A percentile compares a stretch with the other conserved stretches of the same genome.
These are phyloP conservation scores for Chelon labrosus DNA, from an alignment of 2,797 vertebrate genomes.

Conservation along the genomic window DNA sequence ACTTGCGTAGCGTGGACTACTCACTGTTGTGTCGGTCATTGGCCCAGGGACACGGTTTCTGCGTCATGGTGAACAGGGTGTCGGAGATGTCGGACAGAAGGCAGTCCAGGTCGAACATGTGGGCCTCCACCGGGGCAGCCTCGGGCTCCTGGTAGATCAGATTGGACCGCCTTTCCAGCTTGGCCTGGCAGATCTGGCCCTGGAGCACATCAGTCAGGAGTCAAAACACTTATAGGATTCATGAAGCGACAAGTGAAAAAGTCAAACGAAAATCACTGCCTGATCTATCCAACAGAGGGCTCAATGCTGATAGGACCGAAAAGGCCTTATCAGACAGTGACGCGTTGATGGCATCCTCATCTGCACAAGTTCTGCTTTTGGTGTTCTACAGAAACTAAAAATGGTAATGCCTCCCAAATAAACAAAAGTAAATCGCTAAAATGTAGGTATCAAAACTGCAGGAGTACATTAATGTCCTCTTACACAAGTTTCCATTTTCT, in stretches of 20 bases:
- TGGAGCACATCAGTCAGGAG: conserved; percentile 62
- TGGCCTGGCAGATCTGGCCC: conserved; percentile 81
- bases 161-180: conserved; percentile 90
- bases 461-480: not conserved
- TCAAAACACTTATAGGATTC: conserved; percentile 13
- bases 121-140: conserved; percentile 86
- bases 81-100: conserved; percentile 97
- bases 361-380: not conserved
- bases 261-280: not conserved
- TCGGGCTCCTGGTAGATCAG: conserved; percentile 92
- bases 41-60: conserved; percentile 86
- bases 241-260: not conserved
- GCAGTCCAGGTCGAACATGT: conserved; percentile 94
- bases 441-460: conserved; percentile 3
- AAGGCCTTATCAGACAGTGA: conserved; percentile 1
- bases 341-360: conserved; percentile 1
- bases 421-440: not conserved
- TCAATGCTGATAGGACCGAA: not conserved
- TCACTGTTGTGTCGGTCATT: conserved; percentile 87
- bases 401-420: not conserved
- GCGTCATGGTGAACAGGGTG: conserved; percentile 98
- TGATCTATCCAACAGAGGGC: conserved; percentile 37
- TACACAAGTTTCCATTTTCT: not conserved
- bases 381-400: not conserved
- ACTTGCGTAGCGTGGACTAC: conserved; percentile 47